Percentiles rank a stretch among this genome's conserved stretches.
Evolutionary conservation across 2,888 invertebrate genomes (phyloP).

Genomic region (Drosophila nr. perissopoda): DNA sequence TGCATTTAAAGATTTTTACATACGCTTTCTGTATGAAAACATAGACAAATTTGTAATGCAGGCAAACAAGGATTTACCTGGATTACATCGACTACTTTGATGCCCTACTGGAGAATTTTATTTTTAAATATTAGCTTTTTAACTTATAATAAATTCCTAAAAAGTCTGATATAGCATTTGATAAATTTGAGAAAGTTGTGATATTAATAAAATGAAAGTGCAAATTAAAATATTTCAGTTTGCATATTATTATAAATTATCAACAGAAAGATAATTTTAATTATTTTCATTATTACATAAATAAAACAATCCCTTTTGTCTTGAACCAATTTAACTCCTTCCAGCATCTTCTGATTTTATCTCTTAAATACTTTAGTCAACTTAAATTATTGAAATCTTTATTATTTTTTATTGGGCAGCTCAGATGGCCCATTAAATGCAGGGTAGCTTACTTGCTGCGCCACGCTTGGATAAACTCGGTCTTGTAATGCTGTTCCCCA

Average conservation of each 20-base stretch:
- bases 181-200: neutral
- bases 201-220: neutral
- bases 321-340: neutral
- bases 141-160: neutral
- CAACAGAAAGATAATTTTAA: neutral
- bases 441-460: constrained; percentile 10
- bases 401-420: neutral
- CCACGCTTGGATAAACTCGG: constrained; percentile 4
- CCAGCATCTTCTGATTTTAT: neutral
- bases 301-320: neutral
- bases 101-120: constrained; percentile 9
- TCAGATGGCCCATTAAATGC: neutral
- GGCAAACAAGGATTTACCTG: neutral
- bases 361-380: neutral
- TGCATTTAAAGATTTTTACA: constrained; percentile 72
- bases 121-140: neutral
- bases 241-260: neutral
- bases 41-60: constrained; percentile 7
- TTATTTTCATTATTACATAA: neutral
- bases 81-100: neutral
- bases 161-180: neutral
- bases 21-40: constrained; percentile 30
- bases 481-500: neutral
- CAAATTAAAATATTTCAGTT: neutral
- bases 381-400: neutral